Base-by-base conservation (phyloP, 2,797 vertebrate species). In the Coendou prehensilis region DNA sequence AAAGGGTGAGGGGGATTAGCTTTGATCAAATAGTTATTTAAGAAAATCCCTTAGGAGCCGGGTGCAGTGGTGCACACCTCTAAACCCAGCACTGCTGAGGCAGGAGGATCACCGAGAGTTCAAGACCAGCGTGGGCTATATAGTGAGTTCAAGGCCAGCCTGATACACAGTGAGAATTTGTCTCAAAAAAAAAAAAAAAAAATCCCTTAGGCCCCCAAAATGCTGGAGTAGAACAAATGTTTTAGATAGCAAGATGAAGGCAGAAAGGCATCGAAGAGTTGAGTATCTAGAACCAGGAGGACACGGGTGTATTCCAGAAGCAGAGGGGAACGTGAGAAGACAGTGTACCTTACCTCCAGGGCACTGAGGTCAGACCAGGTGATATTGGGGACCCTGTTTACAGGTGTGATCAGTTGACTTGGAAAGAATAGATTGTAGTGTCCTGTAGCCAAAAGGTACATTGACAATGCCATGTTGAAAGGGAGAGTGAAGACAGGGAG, bases 401-500 rank as follows among this genome's bases (percentile, higher is more conserved):
- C 97, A 6, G 99, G 99, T 63, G 98, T 97, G 91, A 99, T 98
- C 82, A 98, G 95, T 13, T 98, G 98, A 54, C 98, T 98, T 2
- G 99, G 99, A 97, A 99, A 99, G 98, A 99, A 98, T 5, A 97
- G 85, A 96, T 99, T 99, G 98, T 99, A 99, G 97, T 99, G 99
- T 87, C 99, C 99, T 0, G 99, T 99, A 89, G 99, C 99, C 3
- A 99, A 99, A 97, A 99, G 98, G 52, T 99, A 99, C 78, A 99
- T 93, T 37, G 99, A 99, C 97, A 99, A 98, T 1, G 99, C 99
- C 98, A 99, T 98, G 98, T 99, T 99, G 98, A 99, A 99, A 63
- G 99, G 99, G 93, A 99, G 95, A 0, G 99, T 99, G 98, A 99
- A 99, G 92, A 99, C 99, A 0, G 99, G 99, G 90, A 99, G 98